Evolutionary conservation across 2,888 invertebrate species (phyloP).

Genomic region (Theristus sp.): DNA sequence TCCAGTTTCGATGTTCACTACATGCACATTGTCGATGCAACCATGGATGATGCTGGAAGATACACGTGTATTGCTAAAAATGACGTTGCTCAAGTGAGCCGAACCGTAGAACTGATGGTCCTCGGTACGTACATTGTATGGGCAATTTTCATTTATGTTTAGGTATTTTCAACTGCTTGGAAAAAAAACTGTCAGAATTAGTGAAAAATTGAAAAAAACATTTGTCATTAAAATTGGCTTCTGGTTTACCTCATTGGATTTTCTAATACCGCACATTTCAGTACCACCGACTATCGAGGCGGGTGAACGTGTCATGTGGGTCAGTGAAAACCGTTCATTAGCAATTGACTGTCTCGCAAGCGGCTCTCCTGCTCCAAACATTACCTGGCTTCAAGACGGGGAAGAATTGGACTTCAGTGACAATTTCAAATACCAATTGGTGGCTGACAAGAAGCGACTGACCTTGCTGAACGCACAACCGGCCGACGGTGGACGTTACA

Average conservation of each 20-base stretch:
- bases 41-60: constrained; percentile 26
- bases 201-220: no score
- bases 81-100: constrained; percentile 37
- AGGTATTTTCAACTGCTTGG: no score
- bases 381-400: constrained; percentile 35
- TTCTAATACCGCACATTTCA: no score
- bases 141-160: no score
- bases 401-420: constrained; percentile 7
- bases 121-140: constrained; percentile 40
- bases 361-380: constrained; percentile 38
- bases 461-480: not conserved
- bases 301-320: constrained; percentile 23
- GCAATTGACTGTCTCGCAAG: constrained; percentile 38
- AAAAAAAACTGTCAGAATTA: no score
- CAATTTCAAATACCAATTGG: not conserved
- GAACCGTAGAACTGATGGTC: constrained; percentile 39
- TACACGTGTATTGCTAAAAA: constrained; percentile 43
- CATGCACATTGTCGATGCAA: constrained; percentile 18
- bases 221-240: no score
- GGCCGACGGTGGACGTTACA: constrained; percentile 30
- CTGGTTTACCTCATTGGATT: no score
- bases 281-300: constrained; percentile 32
- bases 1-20: constrained; percentile 12
- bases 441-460: not conserved
- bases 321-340: constrained; percentile 38